phyloP scores from a whole-genome alignment of 2,888 invertebrate genomes.

The Drosophila differens region DNA sequence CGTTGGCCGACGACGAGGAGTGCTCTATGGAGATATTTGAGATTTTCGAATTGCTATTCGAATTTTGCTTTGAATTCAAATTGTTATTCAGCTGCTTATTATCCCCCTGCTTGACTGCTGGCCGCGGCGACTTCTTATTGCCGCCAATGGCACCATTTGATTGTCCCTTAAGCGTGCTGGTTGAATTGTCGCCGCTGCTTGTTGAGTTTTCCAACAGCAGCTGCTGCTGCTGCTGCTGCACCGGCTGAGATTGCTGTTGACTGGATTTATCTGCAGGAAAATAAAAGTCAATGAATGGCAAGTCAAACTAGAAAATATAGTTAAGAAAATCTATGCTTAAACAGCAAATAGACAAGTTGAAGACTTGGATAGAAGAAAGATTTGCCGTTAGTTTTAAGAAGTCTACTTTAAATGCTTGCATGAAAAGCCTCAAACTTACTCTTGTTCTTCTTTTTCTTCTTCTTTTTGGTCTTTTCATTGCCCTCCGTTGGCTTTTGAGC shows the following conservation, averaged over 20 bases:
- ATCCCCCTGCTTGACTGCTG: slow-evolving; percentile 48
- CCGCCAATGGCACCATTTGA: slow-evolving; percentile 56
- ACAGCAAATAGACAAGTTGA: neutral
- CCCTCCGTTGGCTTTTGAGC: slow-evolving; percentile 33
- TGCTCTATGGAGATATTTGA: slow-evolving; percentile 61
- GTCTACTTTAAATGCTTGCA: neutral
- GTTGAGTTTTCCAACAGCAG: slow-evolving; percentile 48
- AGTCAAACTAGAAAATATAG: neutral
- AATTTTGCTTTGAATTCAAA: slow-evolving; percentile 40
- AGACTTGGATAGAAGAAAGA: neutral
- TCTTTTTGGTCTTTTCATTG: slow-evolving; percentile 73
- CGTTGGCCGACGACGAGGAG: slow-evolving; percentile 65
- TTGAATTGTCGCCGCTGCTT: slow-evolving; percentile 56
- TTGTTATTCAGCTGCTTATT: slow-evolving; percentile 41
- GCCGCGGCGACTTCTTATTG: slow-evolving; percentile 47
- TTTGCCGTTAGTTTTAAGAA: neutral
- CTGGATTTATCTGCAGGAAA: slow-evolving; percentile 77
- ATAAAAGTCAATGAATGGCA: neutral
- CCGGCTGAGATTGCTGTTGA: slow-evolving; percentile 68
- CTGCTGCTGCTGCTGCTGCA: slow-evolving; percentile 60
- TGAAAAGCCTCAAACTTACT: slow-evolving; percentile 64
- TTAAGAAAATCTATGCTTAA: neutral
- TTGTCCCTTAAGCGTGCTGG: slow-evolving; percentile 81
- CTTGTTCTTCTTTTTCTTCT: slow-evolving; percentile 83
- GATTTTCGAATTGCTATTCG: slow-evolving; percentile 71